phyloP scores from a whole-genome alignment of 2,113 vertebrate genomes.

The Vulpes vulpes region DNA sequence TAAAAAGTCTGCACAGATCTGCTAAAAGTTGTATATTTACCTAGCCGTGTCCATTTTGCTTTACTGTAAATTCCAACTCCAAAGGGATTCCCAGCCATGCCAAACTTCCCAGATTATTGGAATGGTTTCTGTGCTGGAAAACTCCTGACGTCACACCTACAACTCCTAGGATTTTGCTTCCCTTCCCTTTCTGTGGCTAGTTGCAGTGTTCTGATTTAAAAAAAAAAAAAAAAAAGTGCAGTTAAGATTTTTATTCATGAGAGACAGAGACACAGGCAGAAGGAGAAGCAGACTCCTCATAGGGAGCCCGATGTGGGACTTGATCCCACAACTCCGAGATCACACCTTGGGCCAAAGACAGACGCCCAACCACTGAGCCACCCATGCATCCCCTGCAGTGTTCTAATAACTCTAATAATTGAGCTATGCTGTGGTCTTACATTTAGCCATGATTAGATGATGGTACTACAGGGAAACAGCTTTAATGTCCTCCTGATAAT shows the following conservation, averaged over 20 bases:
- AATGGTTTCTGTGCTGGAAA: not conserved
- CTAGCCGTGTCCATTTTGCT: not conserved
- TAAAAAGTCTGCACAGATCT: not conserved
- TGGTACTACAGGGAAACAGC: not conserved
- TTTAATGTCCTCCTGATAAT: not conserved
- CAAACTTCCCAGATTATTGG: not conserved
- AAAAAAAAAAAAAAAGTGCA: no score
- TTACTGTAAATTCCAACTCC: not conserved
- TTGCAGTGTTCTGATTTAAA: not conserved
- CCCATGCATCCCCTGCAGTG: no score
- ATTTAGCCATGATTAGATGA: not conserved
- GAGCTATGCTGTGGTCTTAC: not conserved
- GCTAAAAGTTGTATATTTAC: not conserved
- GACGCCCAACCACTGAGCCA: no score
- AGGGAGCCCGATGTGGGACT: no score
- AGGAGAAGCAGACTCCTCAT: no score
- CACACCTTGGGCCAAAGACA: no score
- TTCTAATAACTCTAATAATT: no score
- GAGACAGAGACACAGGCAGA: no score
- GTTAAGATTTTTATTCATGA: no score
- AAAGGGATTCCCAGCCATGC: not conserved
- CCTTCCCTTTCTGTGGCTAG: not conserved
- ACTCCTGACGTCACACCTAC: not conserved
- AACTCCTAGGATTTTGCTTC: not conserved
- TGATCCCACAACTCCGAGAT: no score